Evolutionary conservation across 2,888 invertebrate species (phyloP).

Genomic region (Nemotelus pantherinus): DNA sequence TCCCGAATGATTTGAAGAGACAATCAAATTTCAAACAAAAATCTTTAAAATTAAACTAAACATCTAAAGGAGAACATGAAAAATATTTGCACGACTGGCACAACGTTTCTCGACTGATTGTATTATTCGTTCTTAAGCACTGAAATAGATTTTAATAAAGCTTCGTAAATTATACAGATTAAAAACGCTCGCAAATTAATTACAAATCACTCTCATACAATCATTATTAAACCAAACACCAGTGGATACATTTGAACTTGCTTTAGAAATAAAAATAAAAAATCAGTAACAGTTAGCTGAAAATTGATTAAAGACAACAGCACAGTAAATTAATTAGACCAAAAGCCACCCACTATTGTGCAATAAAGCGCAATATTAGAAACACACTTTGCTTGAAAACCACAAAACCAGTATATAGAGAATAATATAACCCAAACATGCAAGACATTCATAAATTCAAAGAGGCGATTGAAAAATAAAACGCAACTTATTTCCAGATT

Average conservation of each 20-base stretch:
- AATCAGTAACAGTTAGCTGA: not conserved
- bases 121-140: too few species aligned
- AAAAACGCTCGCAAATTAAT: too few species aligned
- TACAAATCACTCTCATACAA: too few species aligned
- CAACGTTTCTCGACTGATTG: too few species aligned
- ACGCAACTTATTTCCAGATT: slow-evolving; percentile 27
- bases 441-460: slow-evolving; percentile 9
- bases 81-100: not conserved
- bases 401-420: not conserved
- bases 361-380: slow-evolving; percentile 16
- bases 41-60: too few species aligned
- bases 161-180: too few species aligned
- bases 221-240: too few species aligned
- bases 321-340: not conserved
- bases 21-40: slow-evolving; percentile 2
- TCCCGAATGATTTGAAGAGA: not conserved
- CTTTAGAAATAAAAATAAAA: too few species aligned
- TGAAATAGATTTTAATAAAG: too few species aligned
- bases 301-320: slow-evolving; percentile 4
- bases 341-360: not conserved
- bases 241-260: too few species aligned
- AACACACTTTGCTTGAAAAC: slow-evolving; percentile 10
- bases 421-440: slow-evolving; percentile 18
- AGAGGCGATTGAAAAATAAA: slow-evolving; percentile 39
- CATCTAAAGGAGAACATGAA: slow-evolving; percentile 7